Base-by-base conservation (phyloP, 2,797 vertebrate species). In the Pelochelys cantorii region DNA sequence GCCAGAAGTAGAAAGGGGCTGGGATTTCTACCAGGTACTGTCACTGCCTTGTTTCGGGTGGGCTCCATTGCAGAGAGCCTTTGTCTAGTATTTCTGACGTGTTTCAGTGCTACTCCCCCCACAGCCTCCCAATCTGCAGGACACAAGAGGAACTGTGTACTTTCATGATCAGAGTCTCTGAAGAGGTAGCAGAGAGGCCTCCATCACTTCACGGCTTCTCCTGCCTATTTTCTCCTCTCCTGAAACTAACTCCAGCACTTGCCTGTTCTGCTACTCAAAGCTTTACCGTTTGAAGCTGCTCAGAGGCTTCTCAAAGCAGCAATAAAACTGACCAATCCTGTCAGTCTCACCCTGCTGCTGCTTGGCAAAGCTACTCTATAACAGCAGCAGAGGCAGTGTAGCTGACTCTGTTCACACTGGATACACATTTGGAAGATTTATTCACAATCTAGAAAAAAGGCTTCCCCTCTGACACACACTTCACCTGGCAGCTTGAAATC, bases 121-220 rank as follows among this genome's bases (percentile, higher is more conserved):
- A 48, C 42, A 48, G 42, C 42, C 42, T 48, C 53, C 48, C 81
- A 95, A 90, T n/a, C 20, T 88, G 34, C 82, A 89, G 31, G 4
- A 23, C 81, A 88, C 56, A 5, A 88, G 68, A 84, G 13, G 81
- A 80, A 85, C 34, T 56, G 91, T 57, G 22, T 52, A 83, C 12
- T 54, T 92, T 59, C 77, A 86, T 42, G 42, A 83, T 89, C 82
- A 55, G 29, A 86, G 56, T 59, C 34, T 86, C 48, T 95, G 62
- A 92, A 79, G 56, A 78, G 87, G n/a, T 85, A 92, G 89, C 55
- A 55, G 52, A 78, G 78, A 81, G 15, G 86, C 17, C 9, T 84
- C 82, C 84, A 90, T 5, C 10, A 85, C 53, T 78, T 86, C 85
- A 34, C 27, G 75, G 78, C 42, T 84, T 87, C 54, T 78, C 78